phyloP scores from a whole-genome alignment of 2,113 vertebrate species.

The Silurus glanis region DNA sequence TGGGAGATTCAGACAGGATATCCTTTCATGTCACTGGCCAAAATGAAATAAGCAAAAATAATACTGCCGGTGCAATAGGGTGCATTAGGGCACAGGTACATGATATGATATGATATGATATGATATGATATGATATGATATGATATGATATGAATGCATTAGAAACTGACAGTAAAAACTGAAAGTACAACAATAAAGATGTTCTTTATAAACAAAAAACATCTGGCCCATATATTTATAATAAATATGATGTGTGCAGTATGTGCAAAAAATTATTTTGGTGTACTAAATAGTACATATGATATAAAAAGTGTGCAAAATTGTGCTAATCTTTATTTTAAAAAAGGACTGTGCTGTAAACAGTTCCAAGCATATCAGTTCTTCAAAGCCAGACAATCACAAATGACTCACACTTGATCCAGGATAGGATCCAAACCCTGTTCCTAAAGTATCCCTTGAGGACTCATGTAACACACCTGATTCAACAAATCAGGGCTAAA shows the following conservation, averaged over 20 bases:
- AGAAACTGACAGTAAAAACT: background rate
- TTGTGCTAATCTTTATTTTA: background rate
- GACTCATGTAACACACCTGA: background rate
- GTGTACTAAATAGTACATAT: background rate
- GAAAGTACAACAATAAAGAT: background rate
- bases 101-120: too few relatives aligned
- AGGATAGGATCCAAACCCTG: background rate
- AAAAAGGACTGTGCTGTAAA: background rate
- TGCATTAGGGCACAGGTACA: background rate
- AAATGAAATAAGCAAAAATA: slow-evolving; percentile 31
- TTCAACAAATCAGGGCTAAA: background rate
- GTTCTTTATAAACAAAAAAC: background rate
- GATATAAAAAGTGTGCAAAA: background rate
- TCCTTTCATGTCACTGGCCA: slow-evolving; percentile 50
- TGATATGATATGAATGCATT: background rate
- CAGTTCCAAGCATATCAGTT: background rate
- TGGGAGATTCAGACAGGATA: slow-evolving; percentile 46
- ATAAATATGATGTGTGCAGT: background rate
- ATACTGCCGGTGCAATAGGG: background rate
- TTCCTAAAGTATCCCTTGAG: background rate
- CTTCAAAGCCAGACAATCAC: background rate
- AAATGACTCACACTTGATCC: background rate
- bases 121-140: too few relatives aligned
- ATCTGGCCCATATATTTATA: background rate
- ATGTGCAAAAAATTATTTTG: too few relatives aligned